phyloP scores from a whole-genome alignment of 2,113 vertebrate genomes.

The Pelecanoides urinatrix region DNA sequence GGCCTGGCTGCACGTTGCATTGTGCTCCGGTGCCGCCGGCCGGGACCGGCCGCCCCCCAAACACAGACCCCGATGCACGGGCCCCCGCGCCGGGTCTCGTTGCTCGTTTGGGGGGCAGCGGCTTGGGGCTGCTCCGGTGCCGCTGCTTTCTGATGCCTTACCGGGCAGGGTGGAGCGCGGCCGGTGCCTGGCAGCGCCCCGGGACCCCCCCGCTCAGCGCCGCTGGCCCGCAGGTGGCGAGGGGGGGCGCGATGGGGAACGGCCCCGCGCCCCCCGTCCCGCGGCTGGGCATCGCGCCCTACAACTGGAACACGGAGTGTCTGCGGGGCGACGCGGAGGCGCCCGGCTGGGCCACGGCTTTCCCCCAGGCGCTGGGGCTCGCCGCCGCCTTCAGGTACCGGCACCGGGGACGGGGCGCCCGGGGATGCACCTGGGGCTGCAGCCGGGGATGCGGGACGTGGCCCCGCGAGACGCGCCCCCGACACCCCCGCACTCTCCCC shows the following conservation, averaged over 20 bases:
- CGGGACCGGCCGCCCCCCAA: too few species aligned
- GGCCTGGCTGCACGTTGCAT: not conserved
- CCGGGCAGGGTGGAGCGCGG: too few species aligned
- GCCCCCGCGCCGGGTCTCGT: too few species aligned
- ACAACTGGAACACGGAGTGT: constrained; percentile 70
- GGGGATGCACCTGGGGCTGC: too few species aligned
- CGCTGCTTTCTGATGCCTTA: too few species aligned
- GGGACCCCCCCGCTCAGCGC: not conserved
- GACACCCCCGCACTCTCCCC: not conserved
- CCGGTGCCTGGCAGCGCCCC: too few species aligned
- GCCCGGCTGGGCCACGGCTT: constrained; percentile 52
- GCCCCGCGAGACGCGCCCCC: not conserved
- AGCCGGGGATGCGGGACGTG: accelerated
- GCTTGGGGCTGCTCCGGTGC: too few species aligned
- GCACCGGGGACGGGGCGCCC: not conserved
- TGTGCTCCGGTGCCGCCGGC: not conserved
- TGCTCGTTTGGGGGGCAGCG: too few species aligned
- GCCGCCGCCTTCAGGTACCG: constrained; percentile 39
- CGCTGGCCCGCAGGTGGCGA: constrained; percentile 47
- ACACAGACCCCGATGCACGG: too few species aligned
- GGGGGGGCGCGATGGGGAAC: constrained; percentile 51
- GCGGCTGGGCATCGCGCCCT: constrained; percentile 57
- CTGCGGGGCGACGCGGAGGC: constrained; percentile 60
- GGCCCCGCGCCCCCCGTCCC: constrained; percentile 63
- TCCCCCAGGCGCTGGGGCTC: constrained; percentile 7